Evolutionary conservation across 2,888 invertebrate species (phyloP).

Genomic region (Apamea epomidion): DNA sequence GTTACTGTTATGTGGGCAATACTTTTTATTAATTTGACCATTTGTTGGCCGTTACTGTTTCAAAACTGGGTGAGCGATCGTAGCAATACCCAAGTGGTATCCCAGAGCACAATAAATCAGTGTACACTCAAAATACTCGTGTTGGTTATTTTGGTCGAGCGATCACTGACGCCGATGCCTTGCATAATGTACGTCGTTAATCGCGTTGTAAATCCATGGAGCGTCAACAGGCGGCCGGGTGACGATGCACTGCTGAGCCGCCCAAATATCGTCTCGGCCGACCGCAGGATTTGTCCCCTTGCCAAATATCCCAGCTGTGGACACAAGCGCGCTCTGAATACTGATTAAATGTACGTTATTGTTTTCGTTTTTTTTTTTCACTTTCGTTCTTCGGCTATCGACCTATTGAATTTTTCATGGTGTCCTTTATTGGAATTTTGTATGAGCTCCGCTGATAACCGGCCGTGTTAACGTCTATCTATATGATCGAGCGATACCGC

Average conservation of each 20-base stretch:
- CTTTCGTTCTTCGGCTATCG: constrained; percentile 82
- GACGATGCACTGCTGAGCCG: constrained; percentile 69
- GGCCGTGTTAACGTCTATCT: constrained; percentile 78
- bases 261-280: constrained; percentile 71
- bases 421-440: constrained; percentile 81
- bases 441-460: constrained; percentile 79
- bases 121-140: constrained; percentile 76
- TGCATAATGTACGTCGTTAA: constrained; percentile 81
- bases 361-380: constrained; percentile 85
- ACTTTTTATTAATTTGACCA: constrained; percentile 78
- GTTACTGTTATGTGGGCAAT: constrained; percentile 71
- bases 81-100: constrained; percentile 76
- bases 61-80: constrained; percentile 73
- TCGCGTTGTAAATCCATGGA: constrained; percentile 75
- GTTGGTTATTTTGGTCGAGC: constrained; percentile 73
- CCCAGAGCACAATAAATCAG: constrained; percentile 75
- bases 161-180: constrained; percentile 75
- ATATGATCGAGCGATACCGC: constrained; percentile 80
- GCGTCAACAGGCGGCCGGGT: constrained; percentile 76
- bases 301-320: constrained; percentile 88
- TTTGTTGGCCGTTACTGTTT: constrained; percentile 70
- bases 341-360: constrained; percentile 87
- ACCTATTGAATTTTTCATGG: constrained; percentile 89
- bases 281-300: constrained; percentile 80
- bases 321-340: constrained; percentile 85